Evolutionary conservation across 2,888 invertebrate genomes (phyloP).

Genomic region (Willowsia nigromaculata): DNA sequence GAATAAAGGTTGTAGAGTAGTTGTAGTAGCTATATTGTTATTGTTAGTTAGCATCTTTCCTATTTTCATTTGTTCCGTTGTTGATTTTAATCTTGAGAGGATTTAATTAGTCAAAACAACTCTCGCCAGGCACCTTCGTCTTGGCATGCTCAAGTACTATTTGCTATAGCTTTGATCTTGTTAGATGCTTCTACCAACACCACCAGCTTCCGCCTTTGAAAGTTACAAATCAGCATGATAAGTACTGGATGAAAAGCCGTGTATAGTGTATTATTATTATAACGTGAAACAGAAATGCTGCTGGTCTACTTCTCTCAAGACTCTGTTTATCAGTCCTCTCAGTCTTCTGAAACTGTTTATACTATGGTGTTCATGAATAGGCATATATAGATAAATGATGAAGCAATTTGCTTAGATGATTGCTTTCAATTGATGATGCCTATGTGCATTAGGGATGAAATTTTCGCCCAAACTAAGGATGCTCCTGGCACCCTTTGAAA

Average conservation of each 20-base stretch:
- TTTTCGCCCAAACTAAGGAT: no score
- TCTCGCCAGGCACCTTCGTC: slow-evolving; percentile 14
- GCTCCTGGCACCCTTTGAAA: no score
- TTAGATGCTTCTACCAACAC: background rate
- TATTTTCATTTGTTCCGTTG: slow-evolving; percentile 13
- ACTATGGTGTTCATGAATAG: no score
- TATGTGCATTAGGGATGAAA: no score
- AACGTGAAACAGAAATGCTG: no score
- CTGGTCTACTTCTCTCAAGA: no score
- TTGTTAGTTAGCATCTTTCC: background rate
- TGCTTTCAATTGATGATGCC: no score
- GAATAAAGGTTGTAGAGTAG: background rate
- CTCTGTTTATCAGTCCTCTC: no score
- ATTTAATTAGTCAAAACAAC: slow-evolving; percentile 42
- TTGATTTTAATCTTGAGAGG: slow-evolving; percentile 48
- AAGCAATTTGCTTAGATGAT: no score
- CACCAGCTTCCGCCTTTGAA: slow-evolving; percentile 2
- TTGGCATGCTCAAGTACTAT: background rate
- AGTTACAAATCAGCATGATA: slow-evolving; percentile 40
- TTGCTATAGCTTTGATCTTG: background rate
- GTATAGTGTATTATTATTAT: no score
- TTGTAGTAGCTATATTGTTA: background rate
- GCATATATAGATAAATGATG: no score
- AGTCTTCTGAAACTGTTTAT: no score
- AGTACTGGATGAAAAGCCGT: background rate